These are phyloP conservation scores for Sycobia sp. DNA, from an alignment of 1,140 invertebrate genomes.

Conservation along the genomic window DNA sequence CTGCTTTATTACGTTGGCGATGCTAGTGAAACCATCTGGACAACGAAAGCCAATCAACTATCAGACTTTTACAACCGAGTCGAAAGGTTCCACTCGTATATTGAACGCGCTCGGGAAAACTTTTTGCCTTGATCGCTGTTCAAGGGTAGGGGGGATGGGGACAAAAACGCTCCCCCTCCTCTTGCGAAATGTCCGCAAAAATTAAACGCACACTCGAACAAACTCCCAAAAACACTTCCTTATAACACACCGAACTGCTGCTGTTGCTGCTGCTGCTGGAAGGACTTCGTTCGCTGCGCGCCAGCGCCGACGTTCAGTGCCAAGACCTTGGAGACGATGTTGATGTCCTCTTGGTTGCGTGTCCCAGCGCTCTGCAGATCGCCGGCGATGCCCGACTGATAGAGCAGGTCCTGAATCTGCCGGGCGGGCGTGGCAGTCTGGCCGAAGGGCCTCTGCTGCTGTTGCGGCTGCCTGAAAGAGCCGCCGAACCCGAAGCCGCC, in stretches of 20 bases:
- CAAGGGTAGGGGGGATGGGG: too few species aligned
- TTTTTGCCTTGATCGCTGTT: not conserved
- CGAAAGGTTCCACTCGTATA: too few species aligned
- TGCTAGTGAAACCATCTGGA: too few species aligned
- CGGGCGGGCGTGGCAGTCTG: constrained; percentile 58
- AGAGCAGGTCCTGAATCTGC: constrained; percentile 69
- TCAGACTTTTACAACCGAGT: not conserved
- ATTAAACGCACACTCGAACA: too few species aligned
- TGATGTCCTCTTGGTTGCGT: constrained; percentile 71
- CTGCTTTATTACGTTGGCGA: too few species aligned
- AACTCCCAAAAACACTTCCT: too few species aligned
- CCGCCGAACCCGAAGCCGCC: constrained; percentile 6
- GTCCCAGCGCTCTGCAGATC: constrained; percentile 47
- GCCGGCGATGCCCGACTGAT: constrained; percentile 66
- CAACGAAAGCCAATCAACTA: too few species aligned
- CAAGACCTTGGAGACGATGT: constrained; percentile 79
- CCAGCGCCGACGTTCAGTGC: constrained; percentile 72
- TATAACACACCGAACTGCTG: too few species aligned
- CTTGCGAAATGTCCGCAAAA: too few species aligned
- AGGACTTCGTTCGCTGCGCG: constrained; percentile 39
- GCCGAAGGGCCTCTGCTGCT: constrained; percentile 14
- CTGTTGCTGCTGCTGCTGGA: not conserved
- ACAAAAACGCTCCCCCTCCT: too few species aligned
- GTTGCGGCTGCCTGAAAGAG: constrained; percentile 39
- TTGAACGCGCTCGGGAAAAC: too few species aligned